phyloP scores from a whole-genome alignment of 2,113 vertebrate species.

The Dascyllus trimaculatus region DNA sequence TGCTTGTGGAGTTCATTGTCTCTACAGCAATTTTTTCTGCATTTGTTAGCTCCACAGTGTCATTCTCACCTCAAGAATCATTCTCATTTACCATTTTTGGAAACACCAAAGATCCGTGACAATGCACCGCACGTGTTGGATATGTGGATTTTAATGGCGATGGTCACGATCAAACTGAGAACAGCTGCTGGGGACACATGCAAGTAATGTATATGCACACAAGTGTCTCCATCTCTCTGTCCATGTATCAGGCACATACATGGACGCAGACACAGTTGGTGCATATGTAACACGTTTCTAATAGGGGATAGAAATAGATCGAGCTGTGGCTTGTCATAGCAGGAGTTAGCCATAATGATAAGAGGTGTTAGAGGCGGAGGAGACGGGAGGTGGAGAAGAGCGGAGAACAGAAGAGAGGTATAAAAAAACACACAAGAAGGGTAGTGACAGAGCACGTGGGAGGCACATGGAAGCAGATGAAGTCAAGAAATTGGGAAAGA shows the following conservation, averaged over 20 bases:
- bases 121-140: neutral
- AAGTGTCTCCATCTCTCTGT: constrained; percentile 21
- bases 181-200: constrained; percentile 25
- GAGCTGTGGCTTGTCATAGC: constrained; percentile 69
- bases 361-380: constrained; percentile 64
- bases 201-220: constrained; percentile 10
- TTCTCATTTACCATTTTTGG: constrained; percentile 1
- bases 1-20: neutral
- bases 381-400: constrained; percentile 46
- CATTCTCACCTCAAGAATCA: neutral
- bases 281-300: constrained; percentile 64
- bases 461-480: constrained; percentile 32
- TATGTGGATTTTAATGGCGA: constrained; percentile 9
- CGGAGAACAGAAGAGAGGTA: constrained; percentile 45
- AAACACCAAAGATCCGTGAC: neutral
- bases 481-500: constrained; percentile 28
- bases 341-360: constrained; percentile 72
- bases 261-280: constrained; percentile 48
- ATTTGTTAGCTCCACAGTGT: neutral
- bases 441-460: constrained; percentile 47
- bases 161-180: constrained; percentile 20
- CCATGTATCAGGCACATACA: constrained; percentile 1
- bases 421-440: constrained; percentile 25
- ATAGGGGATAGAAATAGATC: constrained; percentile 75
- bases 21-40: neutral